Percentiles rank a stretch among this genome's conserved stretches.
Evolutionary conservation across 2,888 invertebrate species (phyloP).

Genomic region (Polydrusus cervinus): DNA sequence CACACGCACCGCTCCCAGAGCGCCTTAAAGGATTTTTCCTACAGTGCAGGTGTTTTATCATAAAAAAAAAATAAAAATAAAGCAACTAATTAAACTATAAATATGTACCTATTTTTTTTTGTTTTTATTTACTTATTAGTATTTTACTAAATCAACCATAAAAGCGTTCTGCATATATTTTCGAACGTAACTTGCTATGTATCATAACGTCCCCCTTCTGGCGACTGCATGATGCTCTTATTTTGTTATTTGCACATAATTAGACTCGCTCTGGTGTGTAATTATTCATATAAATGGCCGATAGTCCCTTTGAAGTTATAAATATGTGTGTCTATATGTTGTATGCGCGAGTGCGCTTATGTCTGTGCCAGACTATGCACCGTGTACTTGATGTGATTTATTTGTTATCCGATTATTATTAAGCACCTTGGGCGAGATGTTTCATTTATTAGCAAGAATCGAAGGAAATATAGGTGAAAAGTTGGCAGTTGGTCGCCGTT

Average conservation of each 20-base stretch:
- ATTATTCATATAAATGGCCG: conserved; percentile 66
- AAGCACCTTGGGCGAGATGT: conserved; percentile 25
- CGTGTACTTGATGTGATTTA: conserved; percentile 51
- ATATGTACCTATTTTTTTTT: no score
- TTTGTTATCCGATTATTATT: conserved; percentile 42
- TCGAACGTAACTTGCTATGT: conserved; percentile 15
- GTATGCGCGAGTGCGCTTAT: conserved; percentile 35
- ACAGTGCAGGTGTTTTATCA: no score
- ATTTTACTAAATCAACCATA: background rate
- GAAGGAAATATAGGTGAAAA: background rate
- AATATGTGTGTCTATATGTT: conserved; percentile 59
- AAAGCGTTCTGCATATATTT: conserved; percentile 8
- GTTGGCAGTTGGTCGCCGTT: background rate
- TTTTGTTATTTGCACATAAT: conserved; percentile 62
- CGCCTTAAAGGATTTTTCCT: no score
- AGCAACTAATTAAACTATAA: no score
- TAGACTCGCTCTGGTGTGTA: conserved; percentile 64
- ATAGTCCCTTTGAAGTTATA: conserved; percentile 66
- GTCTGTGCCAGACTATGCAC: conserved; percentile 44
- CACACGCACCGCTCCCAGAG: no score
- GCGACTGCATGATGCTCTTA: conserved; percentile 48
- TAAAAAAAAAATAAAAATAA: no score
- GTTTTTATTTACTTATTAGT: no score
- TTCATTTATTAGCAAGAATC: conserved; percentile 18
- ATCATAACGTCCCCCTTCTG: conserved; percentile 49